Evolutionary conservation across 2,113 vertebrate genomes (phyloP).

Genomic region (Geococcyx californianus): DNA sequence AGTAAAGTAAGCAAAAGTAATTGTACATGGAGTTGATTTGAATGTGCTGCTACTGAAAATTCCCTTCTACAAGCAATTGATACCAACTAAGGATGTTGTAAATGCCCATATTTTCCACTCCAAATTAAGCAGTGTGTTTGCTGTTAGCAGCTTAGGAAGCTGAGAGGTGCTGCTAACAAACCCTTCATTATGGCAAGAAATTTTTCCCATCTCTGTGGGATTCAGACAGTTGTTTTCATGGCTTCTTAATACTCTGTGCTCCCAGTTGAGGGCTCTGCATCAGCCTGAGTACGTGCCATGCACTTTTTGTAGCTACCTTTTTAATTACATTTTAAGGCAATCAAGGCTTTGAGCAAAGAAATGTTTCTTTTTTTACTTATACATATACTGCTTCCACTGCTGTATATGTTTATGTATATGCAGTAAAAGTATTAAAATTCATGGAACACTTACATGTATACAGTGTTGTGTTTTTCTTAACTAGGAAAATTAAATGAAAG

Average conservation of each 20-base stretch:
- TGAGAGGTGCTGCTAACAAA: not conserved
- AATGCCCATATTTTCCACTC: not conserved
- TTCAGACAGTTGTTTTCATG: not conserved
- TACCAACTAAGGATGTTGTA: not conserved
- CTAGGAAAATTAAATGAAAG: not conserved
- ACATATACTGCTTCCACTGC: not conserved
- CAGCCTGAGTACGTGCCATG: not conserved
- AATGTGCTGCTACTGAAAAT: not conserved
- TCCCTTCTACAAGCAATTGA: not conserved
- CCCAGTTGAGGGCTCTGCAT: not conserved
- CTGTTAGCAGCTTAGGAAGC: not conserved
- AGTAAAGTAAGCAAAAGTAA: not conserved
- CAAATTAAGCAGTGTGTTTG: not conserved
- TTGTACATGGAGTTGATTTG: not conserved
- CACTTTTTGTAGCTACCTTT: not conserved
- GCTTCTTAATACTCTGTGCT: not conserved
- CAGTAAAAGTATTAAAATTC: not conserved
- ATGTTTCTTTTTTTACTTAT: not conserved
- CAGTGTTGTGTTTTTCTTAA: not conserved
- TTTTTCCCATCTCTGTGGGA: not conserved
- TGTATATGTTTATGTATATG: not conserved
- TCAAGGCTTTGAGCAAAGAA: not conserved
- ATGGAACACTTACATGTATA: not conserved
- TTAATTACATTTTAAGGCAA: not conserved
- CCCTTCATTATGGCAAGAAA: not conserved